Evolutionary conservation across 2,888 invertebrate species (phyloP).

Genomic region (Helleia helle): DNA sequence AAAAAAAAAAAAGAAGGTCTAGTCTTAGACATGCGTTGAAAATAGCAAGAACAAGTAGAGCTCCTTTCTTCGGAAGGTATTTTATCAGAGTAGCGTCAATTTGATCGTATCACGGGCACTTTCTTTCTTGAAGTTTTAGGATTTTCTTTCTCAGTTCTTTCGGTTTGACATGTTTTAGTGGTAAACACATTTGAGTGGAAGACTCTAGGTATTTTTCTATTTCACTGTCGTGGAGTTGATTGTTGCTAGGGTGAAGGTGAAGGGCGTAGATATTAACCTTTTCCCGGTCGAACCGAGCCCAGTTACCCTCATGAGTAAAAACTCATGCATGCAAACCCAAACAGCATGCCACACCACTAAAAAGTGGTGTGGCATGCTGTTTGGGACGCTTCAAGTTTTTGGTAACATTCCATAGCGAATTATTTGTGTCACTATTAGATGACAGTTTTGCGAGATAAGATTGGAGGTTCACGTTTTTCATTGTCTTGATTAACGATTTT

Average conservation of each 20-base stretch:
- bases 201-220: neutral
- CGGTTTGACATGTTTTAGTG: neutral
- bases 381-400: neutral
- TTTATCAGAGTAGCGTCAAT: conserved; percentile 5
- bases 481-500: neutral
- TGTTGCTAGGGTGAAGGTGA: neutral
- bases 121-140: neutral
- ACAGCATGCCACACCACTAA: too few relatives aligned
- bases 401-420: neutral
- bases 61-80: neutral
- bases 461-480: too few relatives aligned
- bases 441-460: neutral
- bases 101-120: conserved; percentile 7
- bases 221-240: neutral
- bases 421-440: too few relatives aligned
- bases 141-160: neutral
- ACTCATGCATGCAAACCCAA: too few relatives aligned
- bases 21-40: neutral
- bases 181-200: neutral
- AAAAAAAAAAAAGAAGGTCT: conserved; percentile 11
- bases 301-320: too few relatives aligned
- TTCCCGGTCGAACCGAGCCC: conserved; percentile 5
- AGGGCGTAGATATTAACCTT: conserved; percentile 1
- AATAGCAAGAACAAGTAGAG: neutral
- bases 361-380: too few relatives aligned